Conservation (phyloP, 2,797 vertebrate species). For the Mycteria americana region DNA sequence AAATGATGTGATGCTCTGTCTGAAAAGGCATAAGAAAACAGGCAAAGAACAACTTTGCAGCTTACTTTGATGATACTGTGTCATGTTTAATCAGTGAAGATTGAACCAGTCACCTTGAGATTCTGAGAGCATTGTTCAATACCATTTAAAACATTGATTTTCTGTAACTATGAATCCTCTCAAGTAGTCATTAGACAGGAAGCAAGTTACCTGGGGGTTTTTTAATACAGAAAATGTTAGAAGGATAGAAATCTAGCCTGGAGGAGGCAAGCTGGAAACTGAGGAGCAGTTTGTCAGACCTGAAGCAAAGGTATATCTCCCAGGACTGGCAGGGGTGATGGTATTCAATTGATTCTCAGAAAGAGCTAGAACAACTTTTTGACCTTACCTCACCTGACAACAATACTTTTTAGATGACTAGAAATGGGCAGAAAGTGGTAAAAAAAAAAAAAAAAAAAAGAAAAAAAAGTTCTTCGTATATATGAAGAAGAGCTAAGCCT, state of each 20-base stretch:
- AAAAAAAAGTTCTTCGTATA: background rate
- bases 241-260: slow-evolving; percentile 62
- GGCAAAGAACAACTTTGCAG: slow-evolving; percentile 37
- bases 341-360: slow-evolving; percentile 24
- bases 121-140: slow-evolving; percentile 62
- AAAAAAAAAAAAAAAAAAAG: background rate
- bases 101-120: slow-evolving; percentile 70
- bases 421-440: background rate
- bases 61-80: slow-evolving; percentile 49
- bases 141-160: slow-evolving; percentile 73
- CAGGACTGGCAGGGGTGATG: slow-evolving; percentile 7
- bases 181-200: slow-evolving; percentile 67
- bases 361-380: slow-evolving; percentile 30
- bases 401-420: background rate
- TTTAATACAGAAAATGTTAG: slow-evolving; percentile 29
- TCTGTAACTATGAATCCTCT: slow-evolving; percentile 71
- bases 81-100: slow-evolving; percentile 70
- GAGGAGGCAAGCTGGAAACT: slow-evolving; percentile 50
- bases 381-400: slow-evolving; percentile 21
- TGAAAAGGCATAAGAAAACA: background rate
- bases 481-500: background rate
- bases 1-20: background rate
- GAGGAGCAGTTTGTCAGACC: slow-evolving; percentile 58
- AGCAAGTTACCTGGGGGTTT: slow-evolving; percentile 50
- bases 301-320: slow-evolving; percentile 48